Conservation (phyloP, 1,140 invertebrate species). For the Anastrepha ludens region DNA sequence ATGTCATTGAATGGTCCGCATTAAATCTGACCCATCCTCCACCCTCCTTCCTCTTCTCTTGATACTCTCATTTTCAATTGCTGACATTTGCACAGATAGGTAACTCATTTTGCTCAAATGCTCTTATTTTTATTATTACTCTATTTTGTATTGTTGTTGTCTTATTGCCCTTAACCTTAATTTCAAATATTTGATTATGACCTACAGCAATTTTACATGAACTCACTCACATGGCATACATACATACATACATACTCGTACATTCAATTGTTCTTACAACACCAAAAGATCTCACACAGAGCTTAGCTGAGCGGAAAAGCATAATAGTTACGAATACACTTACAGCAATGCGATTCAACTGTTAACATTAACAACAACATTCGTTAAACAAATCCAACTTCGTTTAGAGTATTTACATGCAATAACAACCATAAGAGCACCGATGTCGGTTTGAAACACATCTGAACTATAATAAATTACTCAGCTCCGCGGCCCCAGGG, state of each 20-base stretch:
- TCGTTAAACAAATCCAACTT: too few species aligned
- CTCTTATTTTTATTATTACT: neutral
- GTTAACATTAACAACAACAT: too few species aligned
- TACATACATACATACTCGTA: neutral
- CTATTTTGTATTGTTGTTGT: neutral
- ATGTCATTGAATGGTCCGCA: too few species aligned
- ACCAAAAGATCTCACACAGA: neutral
- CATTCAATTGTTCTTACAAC: conserved; percentile 24
- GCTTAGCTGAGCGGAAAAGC: neutral
- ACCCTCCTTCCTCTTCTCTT: neutral
- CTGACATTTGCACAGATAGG: neutral
- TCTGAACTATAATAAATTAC: conserved; percentile 23
- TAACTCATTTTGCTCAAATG: neutral
- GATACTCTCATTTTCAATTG: neutral
- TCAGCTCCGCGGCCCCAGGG: neutral
- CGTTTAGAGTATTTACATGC: neutral
- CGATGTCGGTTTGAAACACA: neutral
- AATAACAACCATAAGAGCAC: neutral
- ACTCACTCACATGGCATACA: neutral
- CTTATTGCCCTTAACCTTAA: conserved; percentile 8
- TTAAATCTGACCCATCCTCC: neutral
- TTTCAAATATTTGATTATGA: conserved; percentile 1
- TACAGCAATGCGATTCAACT: neutral
- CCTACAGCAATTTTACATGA: conserved; percentile 39
- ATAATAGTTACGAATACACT: neutral